Evolutionary conservation across 2,113 vertebrate genomes (phyloP).

Genomic region (Burhinus oedicnemus): DNA sequence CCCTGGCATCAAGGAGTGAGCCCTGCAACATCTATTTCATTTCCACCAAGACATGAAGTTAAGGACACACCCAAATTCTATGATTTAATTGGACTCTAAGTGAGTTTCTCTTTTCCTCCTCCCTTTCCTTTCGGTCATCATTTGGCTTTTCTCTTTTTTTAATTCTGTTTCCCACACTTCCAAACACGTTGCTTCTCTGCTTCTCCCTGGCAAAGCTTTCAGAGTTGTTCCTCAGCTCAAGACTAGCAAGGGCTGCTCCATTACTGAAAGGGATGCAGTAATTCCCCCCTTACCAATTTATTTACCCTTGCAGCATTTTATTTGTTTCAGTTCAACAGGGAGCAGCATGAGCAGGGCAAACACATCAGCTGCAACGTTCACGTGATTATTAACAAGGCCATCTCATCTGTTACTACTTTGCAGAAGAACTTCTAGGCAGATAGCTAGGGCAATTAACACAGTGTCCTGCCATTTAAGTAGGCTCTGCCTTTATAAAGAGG

Average conservation of each 20-base stretch:
- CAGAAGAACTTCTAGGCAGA: not conserved
- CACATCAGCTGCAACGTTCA: not conserved
- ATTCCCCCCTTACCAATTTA: not conserved
- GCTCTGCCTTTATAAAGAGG: not conserved
- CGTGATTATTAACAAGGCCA: not conserved
- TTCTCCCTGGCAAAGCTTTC: slow-evolving; percentile 1
- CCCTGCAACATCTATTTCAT: not conserved
- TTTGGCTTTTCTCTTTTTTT: not conserved
- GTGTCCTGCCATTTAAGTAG: not conserved
- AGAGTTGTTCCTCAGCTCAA: not conserved
- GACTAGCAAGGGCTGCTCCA: not conserved
- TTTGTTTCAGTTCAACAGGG: not conserved
- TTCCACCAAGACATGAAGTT: not conserved
- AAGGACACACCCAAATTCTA: not conserved
- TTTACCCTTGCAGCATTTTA: not conserved
- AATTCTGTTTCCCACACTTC: not conserved
- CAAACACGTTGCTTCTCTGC: not conserved
- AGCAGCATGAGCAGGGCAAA: not conserved
- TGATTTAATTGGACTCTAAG: not conserved
- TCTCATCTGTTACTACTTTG: slow-evolving; percentile 23
- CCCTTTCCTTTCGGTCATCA: slow-evolving; percentile 32
- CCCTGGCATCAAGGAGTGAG: not conserved
- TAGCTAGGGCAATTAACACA: not conserved
- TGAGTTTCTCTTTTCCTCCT: not conserved
- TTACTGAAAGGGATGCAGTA: not conserved